Conservation (phyloP, 2,888 invertebrate genomes). For the Troilus luridus region DNA sequence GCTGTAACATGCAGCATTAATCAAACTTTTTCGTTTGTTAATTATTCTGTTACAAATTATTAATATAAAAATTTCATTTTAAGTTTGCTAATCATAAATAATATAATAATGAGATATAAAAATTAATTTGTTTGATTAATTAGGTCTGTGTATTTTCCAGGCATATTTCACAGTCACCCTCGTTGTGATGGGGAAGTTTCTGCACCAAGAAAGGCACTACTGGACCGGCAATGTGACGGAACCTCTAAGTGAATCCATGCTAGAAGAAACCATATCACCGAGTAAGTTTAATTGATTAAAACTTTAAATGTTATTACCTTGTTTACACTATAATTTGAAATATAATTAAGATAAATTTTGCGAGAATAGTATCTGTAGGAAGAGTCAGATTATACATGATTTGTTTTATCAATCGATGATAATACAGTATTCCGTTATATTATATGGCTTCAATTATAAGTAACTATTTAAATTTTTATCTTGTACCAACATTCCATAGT, state of each 20-base stretch:
- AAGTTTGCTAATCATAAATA: not conserved
- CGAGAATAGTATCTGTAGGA: no score
- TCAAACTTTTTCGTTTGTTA: no score
- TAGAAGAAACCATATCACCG: constrained; percentile 64
- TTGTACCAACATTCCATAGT: no score
- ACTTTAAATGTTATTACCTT: not conserved
- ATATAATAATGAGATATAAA: not conserved
- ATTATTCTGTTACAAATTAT: no score
- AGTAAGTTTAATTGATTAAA: constrained; percentile 63
- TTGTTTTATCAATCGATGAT: no score
- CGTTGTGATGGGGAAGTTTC: constrained; percentile 61
- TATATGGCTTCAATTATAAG: no score
- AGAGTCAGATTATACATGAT: no score
- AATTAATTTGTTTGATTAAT: not conserved
- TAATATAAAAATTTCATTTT: no score
- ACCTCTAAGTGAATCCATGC: constrained; percentile 61
- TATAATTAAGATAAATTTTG: not conserved
- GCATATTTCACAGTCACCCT: constrained; percentile 62
- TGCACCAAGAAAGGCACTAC: constrained; percentile 63
- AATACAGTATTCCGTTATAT: no score
- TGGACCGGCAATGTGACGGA: constrained; percentile 60
- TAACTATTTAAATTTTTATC: no score
- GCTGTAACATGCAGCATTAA: no score
- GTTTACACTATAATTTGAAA: not conserved
- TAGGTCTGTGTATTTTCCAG: constrained; percentile 56